These are phyloP conservation scores for Bradysia coprophila DNA, from an alignment of 1,140 invertebrate genomes.

Conservation along the genomic window DNA sequence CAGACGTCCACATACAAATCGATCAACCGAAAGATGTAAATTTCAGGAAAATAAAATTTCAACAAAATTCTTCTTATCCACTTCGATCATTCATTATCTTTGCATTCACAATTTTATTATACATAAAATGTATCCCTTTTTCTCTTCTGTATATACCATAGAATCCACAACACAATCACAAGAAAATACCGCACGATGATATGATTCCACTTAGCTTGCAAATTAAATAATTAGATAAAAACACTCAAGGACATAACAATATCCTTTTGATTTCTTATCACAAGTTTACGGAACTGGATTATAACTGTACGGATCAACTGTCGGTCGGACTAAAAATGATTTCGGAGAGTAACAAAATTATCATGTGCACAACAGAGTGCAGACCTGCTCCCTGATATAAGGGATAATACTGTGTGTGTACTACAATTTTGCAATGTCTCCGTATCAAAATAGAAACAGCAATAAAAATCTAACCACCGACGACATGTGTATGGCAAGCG, in stretches of 20 bases:
- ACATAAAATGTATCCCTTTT: neutral
- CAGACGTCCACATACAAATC: too few relatives aligned
- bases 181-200: neutral
- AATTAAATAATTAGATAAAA: neutral
- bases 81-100: too few relatives aligned
- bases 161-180: neutral
- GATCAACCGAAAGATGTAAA: too few relatives aligned
- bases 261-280: neutral
- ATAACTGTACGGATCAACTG: neutral
- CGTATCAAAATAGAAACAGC: too few relatives aligned
- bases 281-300: neutral
- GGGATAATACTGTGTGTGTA: too few relatives aligned
- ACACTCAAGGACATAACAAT: neutral
- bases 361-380: neutral
- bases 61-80: too few relatives aligned
- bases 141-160: neutral
- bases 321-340: slow-evolving; percentile 1
- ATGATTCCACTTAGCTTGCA: neutral
- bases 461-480: too few relatives aligned
- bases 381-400: neutral
- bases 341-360: neutral
- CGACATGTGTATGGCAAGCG: too few relatives aligned
- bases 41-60: too few relatives aligned
- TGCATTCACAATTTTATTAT: too few relatives aligned
- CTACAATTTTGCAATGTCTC: too few relatives aligned